Evolutionary conservation across 2,797 vertebrate species (phyloP).

Genomic region (Merluccius polli): DNA sequence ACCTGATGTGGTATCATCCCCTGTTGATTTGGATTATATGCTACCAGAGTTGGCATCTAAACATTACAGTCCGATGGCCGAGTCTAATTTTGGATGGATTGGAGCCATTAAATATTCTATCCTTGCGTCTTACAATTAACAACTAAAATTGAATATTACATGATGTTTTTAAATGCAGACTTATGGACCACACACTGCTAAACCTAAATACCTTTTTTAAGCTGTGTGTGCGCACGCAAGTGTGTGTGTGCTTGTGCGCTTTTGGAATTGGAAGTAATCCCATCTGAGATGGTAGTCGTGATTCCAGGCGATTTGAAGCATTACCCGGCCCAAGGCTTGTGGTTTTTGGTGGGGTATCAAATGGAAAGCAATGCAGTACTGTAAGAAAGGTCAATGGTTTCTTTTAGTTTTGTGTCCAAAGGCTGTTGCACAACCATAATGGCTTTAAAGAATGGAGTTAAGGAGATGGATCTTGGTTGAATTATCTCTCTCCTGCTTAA

Average conservation of each 20-base stretch:
- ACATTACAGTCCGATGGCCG: not conserved
- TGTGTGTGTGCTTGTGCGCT: not conserved
- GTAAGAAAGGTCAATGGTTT: conserved; percentile 41
- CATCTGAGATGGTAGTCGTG: conserved; percentile 7
- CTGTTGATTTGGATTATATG: not conserved
- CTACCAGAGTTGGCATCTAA: not conserved
- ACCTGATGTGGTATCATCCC: not conserved
- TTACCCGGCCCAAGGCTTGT: conserved; percentile 17
- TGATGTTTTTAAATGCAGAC: conserved; percentile 17
- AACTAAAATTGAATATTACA: not conserved
- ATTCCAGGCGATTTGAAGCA: conserved; percentile 7
- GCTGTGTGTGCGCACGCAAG: not conserved
- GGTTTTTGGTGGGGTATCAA: conserved; percentile 5
- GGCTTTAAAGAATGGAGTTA: conserved; percentile 3
- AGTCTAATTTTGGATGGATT: not conserved
- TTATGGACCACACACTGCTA: conserved; percentile 1
- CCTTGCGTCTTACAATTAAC: not conserved
- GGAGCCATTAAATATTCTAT: not conserved
- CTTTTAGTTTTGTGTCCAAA: conserved; percentile 31
- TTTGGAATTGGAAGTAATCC: not conserved
- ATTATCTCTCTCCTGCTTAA: not conserved
- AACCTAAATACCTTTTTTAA: not conserved
- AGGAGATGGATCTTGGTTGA: conserved; percentile 15
- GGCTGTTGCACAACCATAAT: conserved; percentile 24
- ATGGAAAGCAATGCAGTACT: conserved; percentile 22